phyloP scores from a whole-genome alignment of 2,888 invertebrate species.

The Tethea ocularis region DNA sequence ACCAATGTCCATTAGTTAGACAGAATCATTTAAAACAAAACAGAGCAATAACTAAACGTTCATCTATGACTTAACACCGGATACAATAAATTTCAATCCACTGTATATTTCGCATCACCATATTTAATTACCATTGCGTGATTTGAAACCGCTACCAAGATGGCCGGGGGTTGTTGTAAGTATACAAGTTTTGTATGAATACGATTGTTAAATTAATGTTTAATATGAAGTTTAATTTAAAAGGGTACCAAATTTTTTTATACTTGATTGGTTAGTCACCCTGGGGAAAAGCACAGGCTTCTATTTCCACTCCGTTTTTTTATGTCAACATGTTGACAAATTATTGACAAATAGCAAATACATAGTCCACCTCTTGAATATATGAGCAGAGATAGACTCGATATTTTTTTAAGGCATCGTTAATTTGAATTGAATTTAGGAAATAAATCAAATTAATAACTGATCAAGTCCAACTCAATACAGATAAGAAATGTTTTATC shows the following conservation, averaged over 20 bases:
- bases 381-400: too few species aligned
- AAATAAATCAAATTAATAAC: too few species aligned
- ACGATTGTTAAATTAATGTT: background rate
- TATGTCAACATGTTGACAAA: too few species aligned
- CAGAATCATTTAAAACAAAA: conserved; percentile 6
- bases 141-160: conserved; percentile 38
- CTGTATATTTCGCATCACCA: conserved; percentile 31
- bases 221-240: background rate
- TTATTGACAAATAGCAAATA: too few species aligned
- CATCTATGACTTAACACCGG: conserved; percentile 12
- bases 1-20: conserved; percentile 2
- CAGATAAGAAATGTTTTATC: too few species aligned
- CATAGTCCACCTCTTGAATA: too few species aligned
- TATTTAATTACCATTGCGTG: conserved; percentile 54
- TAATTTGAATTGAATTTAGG: too few species aligned
- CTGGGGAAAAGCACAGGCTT: background rate
- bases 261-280: background rate
- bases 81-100: conserved; percentile 32
- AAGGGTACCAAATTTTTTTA: background rate
- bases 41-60: background rate
- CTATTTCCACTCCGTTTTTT: background rate
- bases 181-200: conserved; percentile 6
- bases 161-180: conserved; percentile 1
- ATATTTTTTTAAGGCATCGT: too few species aligned
- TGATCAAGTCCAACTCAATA: too few species aligned